These are phyloP conservation scores for Sesia apiformis DNA, from an alignment of 2,888 invertebrate genomes.

Conservation along the genomic window DNA sequence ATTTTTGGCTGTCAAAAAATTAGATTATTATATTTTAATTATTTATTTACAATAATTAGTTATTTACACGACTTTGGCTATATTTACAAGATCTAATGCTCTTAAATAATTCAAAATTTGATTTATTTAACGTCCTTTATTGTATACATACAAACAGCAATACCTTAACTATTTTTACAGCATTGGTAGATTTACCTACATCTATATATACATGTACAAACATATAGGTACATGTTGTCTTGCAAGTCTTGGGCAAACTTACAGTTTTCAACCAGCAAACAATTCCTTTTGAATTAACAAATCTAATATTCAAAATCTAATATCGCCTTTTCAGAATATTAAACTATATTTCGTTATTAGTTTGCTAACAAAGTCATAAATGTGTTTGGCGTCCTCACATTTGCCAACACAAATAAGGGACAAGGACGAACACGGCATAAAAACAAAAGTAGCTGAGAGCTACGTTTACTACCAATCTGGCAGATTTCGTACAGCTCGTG, in stretches of 20 bases:
- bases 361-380: slow-evolving; percentile 23
- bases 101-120: slow-evolving; percentile 5
- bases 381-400: slow-evolving; percentile 20
- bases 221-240: no score
- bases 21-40: slow-evolving; percentile 21
- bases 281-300: no score
- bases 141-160: no score
- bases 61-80: slow-evolving; percentile 19
- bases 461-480: slow-evolving; percentile 24
- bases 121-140: no score
- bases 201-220: no score
- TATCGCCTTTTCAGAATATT: slow-evolving; percentile 11
- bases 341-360: slow-evolving; percentile 15
- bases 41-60: slow-evolving; percentile 32
- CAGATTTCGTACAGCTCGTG: slow-evolving; percentile 18
- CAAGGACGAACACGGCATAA: slow-evolving; percentile 15
- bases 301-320: slow-evolving; percentile 13
- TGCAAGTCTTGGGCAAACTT: no score
- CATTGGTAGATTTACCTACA: no score
- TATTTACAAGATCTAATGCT: slow-evolving; percentile 19
- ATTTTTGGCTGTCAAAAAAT: slow-evolving; percentile 42
- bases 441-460: slow-evolving; percentile 20
- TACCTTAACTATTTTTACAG: no score
- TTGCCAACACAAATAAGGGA: slow-evolving; percentile 13
- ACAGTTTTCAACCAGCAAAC: no score